Evolutionary conservation across 2,888 invertebrate genomes (phyloP).

Genomic region (Mimumesa dahlbomi): DNA sequence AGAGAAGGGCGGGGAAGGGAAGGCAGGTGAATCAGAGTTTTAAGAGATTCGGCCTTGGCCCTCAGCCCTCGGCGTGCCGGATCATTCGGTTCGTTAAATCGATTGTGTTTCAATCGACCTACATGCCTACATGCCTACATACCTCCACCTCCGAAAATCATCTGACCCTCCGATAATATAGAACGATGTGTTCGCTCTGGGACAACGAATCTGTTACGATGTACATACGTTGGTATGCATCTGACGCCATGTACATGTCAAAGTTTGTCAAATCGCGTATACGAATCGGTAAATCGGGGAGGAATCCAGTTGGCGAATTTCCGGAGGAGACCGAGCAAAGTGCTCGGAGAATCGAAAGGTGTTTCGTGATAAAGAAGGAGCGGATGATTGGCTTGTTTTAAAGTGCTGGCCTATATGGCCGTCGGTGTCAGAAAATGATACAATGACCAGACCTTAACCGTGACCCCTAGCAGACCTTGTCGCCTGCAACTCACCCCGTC

Average conservation of each 20-base stretch:
- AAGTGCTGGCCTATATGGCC: constrained; percentile 64
- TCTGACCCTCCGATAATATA: constrained; percentile 29
- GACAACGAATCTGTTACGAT: no score
- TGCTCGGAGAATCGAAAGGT: no score
- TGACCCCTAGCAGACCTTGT: constrained; percentile 52
- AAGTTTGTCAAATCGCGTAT: no score
- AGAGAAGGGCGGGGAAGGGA: constrained; percentile 48
- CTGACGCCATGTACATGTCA: no score
- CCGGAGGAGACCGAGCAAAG: no score
- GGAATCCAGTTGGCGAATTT: no score
- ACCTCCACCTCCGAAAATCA: constrained; percentile 45
- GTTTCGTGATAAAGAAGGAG: neutral
- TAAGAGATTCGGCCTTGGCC: constrained; percentile 77
- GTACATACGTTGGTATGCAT: no score
- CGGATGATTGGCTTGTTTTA: constrained; percentile 39
- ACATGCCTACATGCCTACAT: constrained; percentile 48
- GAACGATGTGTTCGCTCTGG: constrained; percentile 66
- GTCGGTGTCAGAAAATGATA: constrained; percentile 69
- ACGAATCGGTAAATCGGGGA: no score
- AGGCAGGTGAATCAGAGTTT: constrained; percentile 72
- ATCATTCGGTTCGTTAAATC: constrained; percentile 74
- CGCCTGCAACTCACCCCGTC: constrained; percentile 49
- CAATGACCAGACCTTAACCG: constrained; percentile 63
- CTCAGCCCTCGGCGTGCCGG: constrained; percentile 70
- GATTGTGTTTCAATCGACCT: constrained; percentile 74